Conservation (phyloP, 2,113 vertebrate genomes). For the Nannobrachium achirus region DNA sequence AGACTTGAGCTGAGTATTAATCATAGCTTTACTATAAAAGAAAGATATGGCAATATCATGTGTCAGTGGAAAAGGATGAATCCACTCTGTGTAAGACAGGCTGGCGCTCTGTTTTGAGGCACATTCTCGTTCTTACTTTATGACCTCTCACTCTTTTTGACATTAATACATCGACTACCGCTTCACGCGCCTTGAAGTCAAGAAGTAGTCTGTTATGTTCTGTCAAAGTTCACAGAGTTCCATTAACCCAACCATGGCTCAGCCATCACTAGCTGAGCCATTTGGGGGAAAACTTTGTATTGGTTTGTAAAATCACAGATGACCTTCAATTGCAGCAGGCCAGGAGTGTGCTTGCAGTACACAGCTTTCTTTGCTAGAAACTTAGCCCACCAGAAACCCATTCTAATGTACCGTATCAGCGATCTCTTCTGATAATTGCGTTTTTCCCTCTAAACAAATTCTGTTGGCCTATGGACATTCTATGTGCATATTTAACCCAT, state of each 20-base stretch:
- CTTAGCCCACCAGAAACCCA: not conserved
- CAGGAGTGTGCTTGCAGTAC: not conserved
- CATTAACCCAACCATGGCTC: too few relatives aligned
- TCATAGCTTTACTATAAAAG: slow-evolving; percentile 48
- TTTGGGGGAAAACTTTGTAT: too few relatives aligned
- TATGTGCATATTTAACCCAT: too few relatives aligned
- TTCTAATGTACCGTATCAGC: too few relatives aligned
- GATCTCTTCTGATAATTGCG: slow-evolving; percentile 3
- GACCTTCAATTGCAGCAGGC: not conserved
- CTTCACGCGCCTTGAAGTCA: slow-evolving; percentile 12
- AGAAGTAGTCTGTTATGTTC: slow-evolving; percentile 15
- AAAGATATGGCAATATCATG: slow-evolving; percentile 35
- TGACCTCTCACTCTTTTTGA: too few relatives aligned
- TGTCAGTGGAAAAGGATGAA: slow-evolving; percentile 17
- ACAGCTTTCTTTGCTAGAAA: not conserved
- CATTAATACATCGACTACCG: not conserved
- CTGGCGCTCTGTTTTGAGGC: slow-evolving; percentile 44
- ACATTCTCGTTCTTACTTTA: slow-evolving; percentile 16
- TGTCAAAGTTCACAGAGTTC: not conserved
- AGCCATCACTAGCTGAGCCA: too few relatives aligned
- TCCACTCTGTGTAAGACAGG: slow-evolving; percentile 28
- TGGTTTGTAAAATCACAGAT: too few relatives aligned
- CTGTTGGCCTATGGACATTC: too few relatives aligned
- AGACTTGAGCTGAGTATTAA: slow-evolving; percentile 57
- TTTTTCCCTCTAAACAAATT: too few relatives aligned